A percentile compares a stretch with the other conserved stretches of the same genome.
These are phyloP conservation scores for Disparrhopalites patrizii DNA, from an alignment of 2,888 invertebrate genomes.

Conservation along the genomic window DNA sequence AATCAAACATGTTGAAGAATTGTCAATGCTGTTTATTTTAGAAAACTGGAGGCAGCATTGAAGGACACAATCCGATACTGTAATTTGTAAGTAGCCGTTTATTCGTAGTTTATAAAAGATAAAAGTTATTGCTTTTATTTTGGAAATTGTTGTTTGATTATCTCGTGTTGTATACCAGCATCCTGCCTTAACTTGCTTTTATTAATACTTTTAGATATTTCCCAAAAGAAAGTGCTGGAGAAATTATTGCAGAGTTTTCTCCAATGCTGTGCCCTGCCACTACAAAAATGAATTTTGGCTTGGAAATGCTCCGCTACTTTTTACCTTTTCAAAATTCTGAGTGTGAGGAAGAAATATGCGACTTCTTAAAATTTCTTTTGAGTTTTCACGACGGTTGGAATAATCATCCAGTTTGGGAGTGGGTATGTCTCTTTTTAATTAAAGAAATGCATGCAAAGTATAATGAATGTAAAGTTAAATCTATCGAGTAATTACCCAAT, in stretches of 20 bases:
- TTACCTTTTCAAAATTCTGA: constrained; percentile 66
- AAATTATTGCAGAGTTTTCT: constrained; percentile 77
- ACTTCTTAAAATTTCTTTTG: constrained; percentile 79
- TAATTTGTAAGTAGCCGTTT: constrained; percentile 41
- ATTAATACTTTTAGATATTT: constrained; percentile 60
- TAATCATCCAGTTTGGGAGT: constrained; percentile 67
- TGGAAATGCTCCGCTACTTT: constrained; percentile 68
- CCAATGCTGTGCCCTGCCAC: constrained; percentile 75
- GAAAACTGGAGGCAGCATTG: constrained; percentile 43
- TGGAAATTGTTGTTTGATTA: no score
- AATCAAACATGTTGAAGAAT: no score
- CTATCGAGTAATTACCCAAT: not conserved
- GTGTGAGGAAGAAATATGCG: constrained; percentile 52
- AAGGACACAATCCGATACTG: constrained; percentile 43
- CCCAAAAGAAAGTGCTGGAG: constrained; percentile 69
- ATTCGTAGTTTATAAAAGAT: not conserved
- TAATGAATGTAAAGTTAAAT: not conserved
- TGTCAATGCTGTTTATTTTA: constrained; percentile 26
- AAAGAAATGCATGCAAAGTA: not conserved
- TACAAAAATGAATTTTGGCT: constrained; percentile 53
- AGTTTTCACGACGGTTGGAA: constrained; percentile 72
- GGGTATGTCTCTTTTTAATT: constrained; percentile 53
- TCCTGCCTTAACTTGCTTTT: not conserved
- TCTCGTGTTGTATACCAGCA: no score
- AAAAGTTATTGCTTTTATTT: not conserved